Conservation (phyloP, 2,113 vertebrate species). For the Myotis brandtii region DNA sequence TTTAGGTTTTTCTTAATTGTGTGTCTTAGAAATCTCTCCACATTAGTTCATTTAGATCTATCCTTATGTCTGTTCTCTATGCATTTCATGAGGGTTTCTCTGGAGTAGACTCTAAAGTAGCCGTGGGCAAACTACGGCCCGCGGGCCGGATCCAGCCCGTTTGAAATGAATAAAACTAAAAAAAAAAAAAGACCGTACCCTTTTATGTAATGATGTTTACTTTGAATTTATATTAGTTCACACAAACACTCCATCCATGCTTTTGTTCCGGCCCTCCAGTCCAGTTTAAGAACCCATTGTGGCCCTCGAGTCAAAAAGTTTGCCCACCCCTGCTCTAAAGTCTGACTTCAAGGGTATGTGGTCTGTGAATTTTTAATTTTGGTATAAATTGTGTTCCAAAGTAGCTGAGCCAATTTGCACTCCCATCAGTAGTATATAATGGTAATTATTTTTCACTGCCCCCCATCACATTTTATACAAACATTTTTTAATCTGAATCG, state of each 20-base stretch:
- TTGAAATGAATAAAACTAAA: no score
- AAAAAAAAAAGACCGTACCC: no score
- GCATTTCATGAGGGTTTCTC: background rate
- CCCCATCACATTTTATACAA: background rate
- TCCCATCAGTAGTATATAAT: background rate
- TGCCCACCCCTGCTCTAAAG: no score
- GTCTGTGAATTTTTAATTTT: background rate
- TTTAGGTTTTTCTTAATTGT: background rate
- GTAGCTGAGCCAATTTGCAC: background rate
- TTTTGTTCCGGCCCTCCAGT: no score
- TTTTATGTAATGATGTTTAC: no score
- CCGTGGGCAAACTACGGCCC: no score
- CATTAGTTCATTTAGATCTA: background rate
- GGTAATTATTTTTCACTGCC: background rate
- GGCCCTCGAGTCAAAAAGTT: no score
- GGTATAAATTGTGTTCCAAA: background rate
- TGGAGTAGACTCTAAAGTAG: background rate
- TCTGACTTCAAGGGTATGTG: background rate
- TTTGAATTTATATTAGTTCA: no score
- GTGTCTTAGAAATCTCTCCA: background rate
- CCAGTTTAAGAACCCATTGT: no score
- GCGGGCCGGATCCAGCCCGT: no score
- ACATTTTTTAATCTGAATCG: background rate
- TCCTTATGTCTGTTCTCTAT: background rate
- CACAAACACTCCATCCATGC: no score